Evolutionary conservation across 1,140 invertebrate species (phyloP), one percentile per base, ranked within the genome.

Genomic region (Eciton burchellii): DNA sequence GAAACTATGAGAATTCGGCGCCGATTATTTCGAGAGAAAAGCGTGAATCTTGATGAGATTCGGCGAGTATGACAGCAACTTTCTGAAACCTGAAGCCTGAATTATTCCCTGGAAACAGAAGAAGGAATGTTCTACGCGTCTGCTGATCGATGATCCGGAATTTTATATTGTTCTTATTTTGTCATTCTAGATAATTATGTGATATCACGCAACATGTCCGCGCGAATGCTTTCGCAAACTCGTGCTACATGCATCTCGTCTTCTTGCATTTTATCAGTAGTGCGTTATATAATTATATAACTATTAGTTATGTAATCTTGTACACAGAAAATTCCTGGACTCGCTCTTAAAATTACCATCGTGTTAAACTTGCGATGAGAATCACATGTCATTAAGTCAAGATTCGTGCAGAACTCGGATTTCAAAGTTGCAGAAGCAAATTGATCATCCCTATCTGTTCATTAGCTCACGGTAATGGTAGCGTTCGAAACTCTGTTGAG

Each of bases 301-400:
- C n/a, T 19, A 12, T 35, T 16, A 19, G 3, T n/a, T n/a, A n/a
- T n/a, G n/a, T n/a, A n/a, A n/a, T 52, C 19, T 21, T 19, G 35
- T 54, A 54, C 14, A 54, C 3, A 8, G 3, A 9, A 12, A 65
- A 12, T 76, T n/a, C 43, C 26, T 60, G 1, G 16, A 14, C 12
- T 56, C 45, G 62, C 54, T 66, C 54, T 54, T 54, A 56, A 54
- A 70, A 79, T 68, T 14, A 79, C 70, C 70, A 56, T 52, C 29
- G 19, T 26, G 12, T n/a, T 35, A 35, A 70, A 57, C 11, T 12
- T 21, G 29, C 35, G 49, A 79, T n/a, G 12, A 21, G 9, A 29
- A 35, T 16, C 49, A 56, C 9, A 54, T 12, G 12, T 79, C 24
- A 12, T 79, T 70, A 79, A 68, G 68, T 77, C 35, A 29, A 21